Evolutionary conservation across 1,140 invertebrate species (phyloP), one percentile per base, ranked within the genome.

Genomic region (Drosophila paulistorum): DNA sequence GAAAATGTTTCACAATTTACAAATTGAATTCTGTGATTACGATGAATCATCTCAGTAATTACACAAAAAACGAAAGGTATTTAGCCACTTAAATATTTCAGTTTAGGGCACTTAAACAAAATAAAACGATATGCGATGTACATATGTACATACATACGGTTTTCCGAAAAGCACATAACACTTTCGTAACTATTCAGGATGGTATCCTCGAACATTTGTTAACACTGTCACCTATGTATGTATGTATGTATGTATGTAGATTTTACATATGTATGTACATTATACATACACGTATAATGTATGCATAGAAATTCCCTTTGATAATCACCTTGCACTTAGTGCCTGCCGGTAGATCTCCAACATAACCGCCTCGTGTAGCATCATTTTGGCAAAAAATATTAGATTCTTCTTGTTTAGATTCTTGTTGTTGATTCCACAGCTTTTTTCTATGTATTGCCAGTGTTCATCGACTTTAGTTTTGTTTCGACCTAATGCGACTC

Each of bases 291-390:
- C n/a, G 11, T 41, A 4, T 3, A 14, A 42, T 13, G 10, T 42
- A 42, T 42, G 10, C 5, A 45, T 7, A 6, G 6, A 17, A 17
- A 48, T 9, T 20, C 0, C 7, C 45, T 48, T 48, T 41, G 10
- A 54, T 70, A 79, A 71, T 90, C 90, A 92, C 91, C 91, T 92
- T 73, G 91, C 91, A 78, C 77, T 92, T 41, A 92, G 61, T 57
- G 91, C 91, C 81, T 92, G 91, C 48, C 91, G 86, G 70, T 92
- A 92, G 78, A 92, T 92, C 65, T 92, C 91, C 85, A 92, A 71
- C 91, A 92, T 92, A 70, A 92, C 91, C 68, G 91, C 91, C 87
- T 92, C 91, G 90, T 92, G 91, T 55, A 92, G 90, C 91, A 92
- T 92, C 91, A 92, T 92, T 91, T 82, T 92, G 78, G 55, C 30